Evolutionary conservation across 2,888 invertebrate species (phyloP).

Genomic region (Chamaedrilus cognettii): DNA sequence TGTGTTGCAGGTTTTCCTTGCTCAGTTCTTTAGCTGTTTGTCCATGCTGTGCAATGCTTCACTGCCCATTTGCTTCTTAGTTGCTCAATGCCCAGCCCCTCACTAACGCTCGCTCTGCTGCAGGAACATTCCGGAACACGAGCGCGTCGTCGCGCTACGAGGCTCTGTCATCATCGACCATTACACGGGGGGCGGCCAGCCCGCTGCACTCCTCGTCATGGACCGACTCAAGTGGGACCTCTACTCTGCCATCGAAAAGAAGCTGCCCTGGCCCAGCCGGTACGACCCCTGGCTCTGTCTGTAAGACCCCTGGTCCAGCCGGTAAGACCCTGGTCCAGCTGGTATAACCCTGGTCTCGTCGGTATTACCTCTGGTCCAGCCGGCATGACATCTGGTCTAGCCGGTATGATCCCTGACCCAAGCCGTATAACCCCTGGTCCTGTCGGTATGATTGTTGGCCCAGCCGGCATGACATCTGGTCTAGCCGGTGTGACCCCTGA

Average conservation of each 20-base stretch:
- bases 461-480: too few relatives aligned
- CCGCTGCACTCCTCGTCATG: slow-evolving; percentile 80
- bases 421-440: too few relatives aligned
- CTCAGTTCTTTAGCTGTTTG: neutral
- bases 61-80: neutral
- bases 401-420: too few relatives aligned
- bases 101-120: too few relatives aligned
- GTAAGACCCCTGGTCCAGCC: slow-evolving; percentile 36
- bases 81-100: neutral
- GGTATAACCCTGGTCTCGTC: neutral
- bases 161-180: slow-evolving; percentile 82
- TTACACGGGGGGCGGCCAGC: slow-evolving; percentile 68
- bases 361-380: too few relatives aligned
- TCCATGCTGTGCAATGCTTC: neutral
- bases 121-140: slow-evolving; percentile 80
- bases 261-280: slow-evolving; percentile 66
- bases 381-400: too few relatives aligned
- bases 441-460: too few relatives aligned
- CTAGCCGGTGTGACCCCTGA: too few relatives aligned
- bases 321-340: slow-evolving; percentile 22
- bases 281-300: slow-evolving; percentile 29
- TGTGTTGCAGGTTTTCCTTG: too few relatives aligned
- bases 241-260: slow-evolving; percentile 74
- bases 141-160: slow-evolving; percentile 68
- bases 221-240: slow-evolving; percentile 74